Evolutionary conservation across 1,140 invertebrate species (phyloP), one percentile per base, ranked within the genome.

Genomic region (Eriosoma lanigerum): DNA sequence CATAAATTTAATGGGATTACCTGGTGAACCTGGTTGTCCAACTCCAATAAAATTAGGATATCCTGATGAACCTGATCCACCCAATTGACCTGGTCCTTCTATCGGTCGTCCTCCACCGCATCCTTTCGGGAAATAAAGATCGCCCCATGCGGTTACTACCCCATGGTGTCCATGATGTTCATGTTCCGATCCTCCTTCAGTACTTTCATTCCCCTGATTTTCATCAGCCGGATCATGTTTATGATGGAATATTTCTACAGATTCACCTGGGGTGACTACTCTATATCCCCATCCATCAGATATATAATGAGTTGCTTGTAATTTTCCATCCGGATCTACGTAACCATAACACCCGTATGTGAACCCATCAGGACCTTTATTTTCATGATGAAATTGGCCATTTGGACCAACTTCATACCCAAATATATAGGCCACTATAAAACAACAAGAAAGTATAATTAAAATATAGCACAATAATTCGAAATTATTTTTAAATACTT

Each of bases 341-440:
- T 91, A 92, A 54, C 92, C 92, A 82, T 93, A 93, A 85, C 92
- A 93, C 82, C 92, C 92, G 82, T 93, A 93, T 0, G 92, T 92
- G 21, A 93, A 89, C 13, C 91, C 90, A 83, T 93, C 91, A 0
- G 90, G 89, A 17, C 90, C 91, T 75, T 90, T 88, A 52, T 87
- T 89, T 86, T 94, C 92, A 82, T 94, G 92, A 83, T 93, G 92
- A 84, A 93, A 93, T 84, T 93, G 92, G 13, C 92, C 92, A 83
- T 89, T 89, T 0, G 89, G 89, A 80, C 89, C 90, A 1, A 93
- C 88, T 84, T 92, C 90, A 84, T 92, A 92, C 66, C 91, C 91
- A 84, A 91, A 93, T 76, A 76, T 90, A 84, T 92, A 92, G 64
- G 90, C 88, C 84, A 88, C 91, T 91, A 78, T 17, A 81, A 82